These are phyloP conservation scores for Knipowitschia caucasica DNA, from an alignment of 2,797 vertebrate species.

Conservation along the genomic window DNA sequence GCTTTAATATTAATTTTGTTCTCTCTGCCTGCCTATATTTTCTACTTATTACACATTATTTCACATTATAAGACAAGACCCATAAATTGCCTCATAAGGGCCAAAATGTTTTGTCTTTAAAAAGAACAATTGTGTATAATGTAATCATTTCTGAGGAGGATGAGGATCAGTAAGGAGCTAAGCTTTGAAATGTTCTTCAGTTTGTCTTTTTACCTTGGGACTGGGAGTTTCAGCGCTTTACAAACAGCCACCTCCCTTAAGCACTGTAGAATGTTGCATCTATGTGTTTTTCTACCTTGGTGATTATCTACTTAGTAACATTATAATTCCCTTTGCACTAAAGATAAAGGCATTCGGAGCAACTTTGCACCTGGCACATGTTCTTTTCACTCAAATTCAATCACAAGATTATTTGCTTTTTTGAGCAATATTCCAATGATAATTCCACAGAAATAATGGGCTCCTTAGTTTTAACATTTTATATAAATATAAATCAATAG, in stretches of 20 bases:
- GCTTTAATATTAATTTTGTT: no score
- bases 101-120: no score
- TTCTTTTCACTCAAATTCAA: neutral
- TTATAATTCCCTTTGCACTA: neutral
- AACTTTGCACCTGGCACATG: neutral
- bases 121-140: no score
- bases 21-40: no score
- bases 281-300: neutral
- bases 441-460: no score
- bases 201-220: neutral
- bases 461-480: neutral
- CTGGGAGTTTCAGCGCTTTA: neutral
- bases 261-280: neutral
- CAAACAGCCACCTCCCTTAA: conserved; percentile 1
- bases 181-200: neutral
- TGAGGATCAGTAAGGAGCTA: neutral
- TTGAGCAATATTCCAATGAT: neutral
- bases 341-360: neutral
- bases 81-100: no score
- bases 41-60: no score
- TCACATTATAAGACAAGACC: no score
- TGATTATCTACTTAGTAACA: conserved; percentile 7
- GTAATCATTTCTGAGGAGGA: neutral
- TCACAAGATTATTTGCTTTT: neutral
- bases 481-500: neutral